Base-by-base conservation (phyloP, 2,113 vertebrate genomes). In the Grammomys dolichurus region DNA sequence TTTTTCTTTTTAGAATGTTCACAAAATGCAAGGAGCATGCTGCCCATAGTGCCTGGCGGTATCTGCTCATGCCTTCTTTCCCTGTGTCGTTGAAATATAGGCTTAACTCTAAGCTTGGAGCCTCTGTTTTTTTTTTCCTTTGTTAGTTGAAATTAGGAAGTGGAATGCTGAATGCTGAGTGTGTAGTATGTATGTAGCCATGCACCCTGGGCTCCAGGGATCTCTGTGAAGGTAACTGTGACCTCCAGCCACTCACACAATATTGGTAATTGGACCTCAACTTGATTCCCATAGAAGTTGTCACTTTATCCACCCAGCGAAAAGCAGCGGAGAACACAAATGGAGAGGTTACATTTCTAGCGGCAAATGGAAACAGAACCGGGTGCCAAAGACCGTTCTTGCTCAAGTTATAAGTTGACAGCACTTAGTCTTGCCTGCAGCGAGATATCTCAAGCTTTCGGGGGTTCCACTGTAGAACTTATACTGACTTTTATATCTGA, bases 221-320 rank as follows among this genome's bases (percentile, higher is more conserved):
- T 94, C 73, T 82, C 89, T 43, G 54, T 16, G 28, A 89, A 95
- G 87, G 69, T 82, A 91, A 84, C 73, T 96, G 87, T 97, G 93
- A 96, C 75, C 58, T 97, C 84, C 76, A 90, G 28, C 80, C 26
- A 67, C 85, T 60, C 3, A 5, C 9, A 77, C 33, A 89, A 51
- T 92, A 85, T 81, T 40, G 56, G 86, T 95, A 97, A 96, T 56
- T 78, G 93, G 93, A 95, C 31, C 90, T 94, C 3, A 20, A 36
- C 91, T 90, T 93, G 36, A 46, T 97, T 96, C 95, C 80, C n/a
- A 43, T 43, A 22, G 51, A 87, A 48, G 20, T 91, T 97, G 82
- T 96, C 46, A 94, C 82, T 93, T 94, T 97, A 95, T 90, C 87
- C 58, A 72, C 24, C 17, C 40, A 63, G 92, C 86, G 95, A 97